These are phyloP conservation scores for Lagopus muta DNA, from an alignment of 2,113 vertebrate species.

Conservation along the genomic window DNA sequence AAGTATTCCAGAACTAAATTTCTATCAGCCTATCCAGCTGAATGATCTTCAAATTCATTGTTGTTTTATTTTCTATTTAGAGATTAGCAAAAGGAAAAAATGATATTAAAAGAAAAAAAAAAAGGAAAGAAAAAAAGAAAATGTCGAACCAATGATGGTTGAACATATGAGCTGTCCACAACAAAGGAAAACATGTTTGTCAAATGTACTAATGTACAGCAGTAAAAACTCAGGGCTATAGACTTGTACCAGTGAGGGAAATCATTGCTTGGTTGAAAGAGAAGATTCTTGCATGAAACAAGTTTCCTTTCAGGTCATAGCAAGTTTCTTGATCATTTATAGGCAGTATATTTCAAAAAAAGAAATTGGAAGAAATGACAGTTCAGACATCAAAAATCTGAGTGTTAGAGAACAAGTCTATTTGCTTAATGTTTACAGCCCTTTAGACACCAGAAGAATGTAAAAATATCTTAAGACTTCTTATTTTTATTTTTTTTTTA, in stretches of 20 bases:
- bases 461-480: background rate
- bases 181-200: background rate
- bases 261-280: background rate
- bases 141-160: background rate
- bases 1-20: background rate
- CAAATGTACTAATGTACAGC: background rate
- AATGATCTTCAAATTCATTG: background rate
- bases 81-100: background rate
- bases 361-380: background rate
- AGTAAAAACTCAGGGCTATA: background rate
- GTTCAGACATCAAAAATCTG: background rate
- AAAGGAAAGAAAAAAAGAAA: background rate
- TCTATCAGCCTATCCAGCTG: background rate
- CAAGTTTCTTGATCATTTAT: background rate
- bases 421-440: slow-evolving; percentile 14
- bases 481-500: background rate
- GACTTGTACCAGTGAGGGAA: background rate
- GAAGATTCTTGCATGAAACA: background rate
- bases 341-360: background rate
- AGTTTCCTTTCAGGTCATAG: background rate
- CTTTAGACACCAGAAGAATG: background rate
- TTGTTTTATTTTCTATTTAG: background rate
- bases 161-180: background rate
- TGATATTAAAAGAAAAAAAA: background rate
- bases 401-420: background rate